A percentile compares a stretch with the other conserved stretches of the same genome.
phyloP scores from a whole-genome alignment of 2,888 invertebrate genomes.

The Tanaodytes sp. region DNA sequence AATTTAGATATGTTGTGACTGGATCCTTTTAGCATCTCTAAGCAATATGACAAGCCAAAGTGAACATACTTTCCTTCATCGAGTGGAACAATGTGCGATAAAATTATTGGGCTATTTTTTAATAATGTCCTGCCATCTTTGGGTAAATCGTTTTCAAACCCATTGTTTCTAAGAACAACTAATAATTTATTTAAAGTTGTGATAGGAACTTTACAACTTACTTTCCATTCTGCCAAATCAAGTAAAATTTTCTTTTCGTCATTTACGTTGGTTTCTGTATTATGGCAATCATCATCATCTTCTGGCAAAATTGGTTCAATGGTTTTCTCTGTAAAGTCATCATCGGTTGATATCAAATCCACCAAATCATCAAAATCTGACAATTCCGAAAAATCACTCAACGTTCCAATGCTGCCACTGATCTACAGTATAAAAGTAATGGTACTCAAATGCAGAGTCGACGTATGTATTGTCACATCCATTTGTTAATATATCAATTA shows the following conservation, averaged over 20 bases:
- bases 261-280: background rate
- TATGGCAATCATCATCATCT: background rate
- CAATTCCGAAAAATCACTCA: background rate
- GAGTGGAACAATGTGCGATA: background rate
- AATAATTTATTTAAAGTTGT: constrained; percentile 4
- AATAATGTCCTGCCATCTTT: constrained; percentile 19
- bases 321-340: no score
- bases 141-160: constrained; percentile 20
- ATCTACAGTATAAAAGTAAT: background rate
- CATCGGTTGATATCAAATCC: background rate
- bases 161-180: constrained; percentile 9
- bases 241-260: background rate
- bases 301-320: no score
- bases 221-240: constrained; percentile 9
- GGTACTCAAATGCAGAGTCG: no score
- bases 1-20: background rate
- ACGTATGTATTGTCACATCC: no score
- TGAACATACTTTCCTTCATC: constrained; percentile 23
- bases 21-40: background rate
- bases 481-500: no score
- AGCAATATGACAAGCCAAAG: constrained; percentile 8
- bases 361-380: background rate
- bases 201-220: background rate
- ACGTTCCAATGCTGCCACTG: background rate
- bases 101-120: background rate